phyloP scores from a whole-genome alignment of 2,797 vertebrate genomes.

The Notoglanidium macrostoma region DNA sequence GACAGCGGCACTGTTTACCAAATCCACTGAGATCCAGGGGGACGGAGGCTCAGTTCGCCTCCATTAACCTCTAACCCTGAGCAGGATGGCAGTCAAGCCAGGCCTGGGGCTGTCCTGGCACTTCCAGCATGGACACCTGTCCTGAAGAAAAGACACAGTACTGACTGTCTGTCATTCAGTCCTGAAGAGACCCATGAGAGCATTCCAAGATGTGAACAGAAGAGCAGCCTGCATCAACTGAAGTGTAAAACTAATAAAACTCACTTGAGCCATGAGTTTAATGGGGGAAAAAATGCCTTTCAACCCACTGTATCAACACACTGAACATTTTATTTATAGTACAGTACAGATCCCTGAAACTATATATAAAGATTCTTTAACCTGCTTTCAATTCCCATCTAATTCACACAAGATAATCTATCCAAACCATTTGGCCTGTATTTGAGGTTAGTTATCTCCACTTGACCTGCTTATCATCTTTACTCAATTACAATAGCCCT shows the following conservation, averaged over 20 bases:
- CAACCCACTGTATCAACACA: background rate
- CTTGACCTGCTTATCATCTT: constrained; percentile 46
- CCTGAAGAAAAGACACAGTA: constrained; percentile 18
- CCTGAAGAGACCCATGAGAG: background rate
- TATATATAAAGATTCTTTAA: background rate
- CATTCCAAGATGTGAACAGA: background rate
- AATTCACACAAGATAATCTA: constrained; percentile 20
- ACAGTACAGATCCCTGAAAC: background rate
- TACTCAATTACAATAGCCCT: constrained; percentile 46
- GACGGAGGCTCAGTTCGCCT: constrained; percentile 73
- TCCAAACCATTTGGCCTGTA: constrained; percentile 19
- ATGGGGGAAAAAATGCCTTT: background rate
- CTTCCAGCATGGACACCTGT: constrained; percentile 67
- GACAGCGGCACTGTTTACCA: constrained; percentile 83
- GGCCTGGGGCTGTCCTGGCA: constrained; percentile 64
- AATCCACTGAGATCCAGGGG: constrained; percentile 77
- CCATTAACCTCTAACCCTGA: constrained; percentile 81
- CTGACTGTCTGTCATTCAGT: background rate
- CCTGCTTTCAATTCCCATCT: constrained; percentile 2
- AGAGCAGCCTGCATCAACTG: background rate
- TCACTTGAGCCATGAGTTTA: background rate
- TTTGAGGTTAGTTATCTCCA: constrained; percentile 40
- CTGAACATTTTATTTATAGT: background rate
- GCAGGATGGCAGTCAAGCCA: constrained; percentile 67
- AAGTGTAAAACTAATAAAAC: background rate